Evolutionary conservation across 2,797 vertebrate genomes (phyloP).

Genomic region (Galaxias olidus): DNA sequence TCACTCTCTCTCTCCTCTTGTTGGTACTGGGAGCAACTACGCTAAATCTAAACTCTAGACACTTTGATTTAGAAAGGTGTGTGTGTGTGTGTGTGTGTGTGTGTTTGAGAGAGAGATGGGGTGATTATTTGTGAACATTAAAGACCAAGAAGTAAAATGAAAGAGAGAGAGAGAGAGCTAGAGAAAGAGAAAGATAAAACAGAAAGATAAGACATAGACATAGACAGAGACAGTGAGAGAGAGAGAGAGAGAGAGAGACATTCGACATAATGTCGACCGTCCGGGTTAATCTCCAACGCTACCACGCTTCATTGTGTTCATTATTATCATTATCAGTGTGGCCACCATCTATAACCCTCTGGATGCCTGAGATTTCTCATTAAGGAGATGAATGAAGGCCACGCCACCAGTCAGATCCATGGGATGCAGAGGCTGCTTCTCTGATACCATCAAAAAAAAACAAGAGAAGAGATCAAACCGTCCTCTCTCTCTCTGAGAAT

Average conservation of each 20-base stretch:
- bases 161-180: background rate
- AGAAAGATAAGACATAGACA: background rate
- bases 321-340: constrained; percentile 31
- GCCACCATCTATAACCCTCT: constrained; percentile 2
- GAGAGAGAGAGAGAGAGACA: background rate
- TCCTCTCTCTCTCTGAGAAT: too few relatives aligned
- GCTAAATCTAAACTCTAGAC: too few relatives aligned
- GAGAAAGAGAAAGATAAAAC: background rate
- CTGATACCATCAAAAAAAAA: too few relatives aligned
- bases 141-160: background rate
- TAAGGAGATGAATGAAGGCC: too few relatives aligned
- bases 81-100: background rate
- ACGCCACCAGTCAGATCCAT: too few relatives aligned
- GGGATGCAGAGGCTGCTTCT: too few relatives aligned
- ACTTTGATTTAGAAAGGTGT: background rate
- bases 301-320: constrained; percentile 22
- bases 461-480: too few relatives aligned
- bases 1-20: too few relatives aligned
- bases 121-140: background rate
- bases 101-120: background rate
- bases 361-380: too few relatives aligned
- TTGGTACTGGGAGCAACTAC: too few relatives aligned
- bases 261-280: background rate
- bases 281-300: constrained; percentile 15
- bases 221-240: background rate